Conservation (phyloP, 2,113 vertebrate species). For the Ceratotherium simum region DNA sequence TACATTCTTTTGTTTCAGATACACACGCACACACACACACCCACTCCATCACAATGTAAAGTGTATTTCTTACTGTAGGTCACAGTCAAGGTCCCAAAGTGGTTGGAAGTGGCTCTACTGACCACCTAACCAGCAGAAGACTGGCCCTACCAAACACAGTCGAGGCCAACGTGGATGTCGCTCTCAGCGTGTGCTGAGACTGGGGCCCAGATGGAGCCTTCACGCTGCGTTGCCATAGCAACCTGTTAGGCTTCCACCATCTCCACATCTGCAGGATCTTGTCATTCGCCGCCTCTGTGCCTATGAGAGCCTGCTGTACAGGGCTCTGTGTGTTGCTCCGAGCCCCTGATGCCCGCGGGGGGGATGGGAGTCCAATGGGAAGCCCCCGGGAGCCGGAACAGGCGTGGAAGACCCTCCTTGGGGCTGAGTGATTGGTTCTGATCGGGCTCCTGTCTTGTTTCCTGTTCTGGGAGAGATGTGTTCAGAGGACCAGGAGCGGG, state of each 20-base stretch:
- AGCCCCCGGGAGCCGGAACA: background rate
- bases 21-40: background rate
- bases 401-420: background rate
- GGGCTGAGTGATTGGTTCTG: rapidly evolving
- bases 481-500: background rate
- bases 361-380: background rate
- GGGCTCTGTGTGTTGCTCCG: background rate
- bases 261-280: slow-evolving; percentile 57
- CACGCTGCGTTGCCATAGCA: slow-evolving; percentile 88
- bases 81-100: background rate
- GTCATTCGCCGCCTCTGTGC: background rate
- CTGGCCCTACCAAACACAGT: background rate
- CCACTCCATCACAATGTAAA: too few species aligned
- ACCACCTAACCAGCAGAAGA: slow-evolving; percentile 44
- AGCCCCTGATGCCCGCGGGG: background rate
- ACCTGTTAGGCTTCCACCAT: slow-evolving; percentile 76
- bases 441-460: background rate
- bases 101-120: background rate
- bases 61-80: background rate
- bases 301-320: background rate
- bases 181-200: slow-evolving; percentile 63
- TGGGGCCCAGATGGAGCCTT: slow-evolving; percentile 65
- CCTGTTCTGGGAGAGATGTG: background rate
- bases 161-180: background rate
- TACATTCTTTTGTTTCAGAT: too few species aligned